A percentile compares a stretch with the other conserved stretches of the same genome.
Evolutionary conservation across 2,113 vertebrate genomes (phyloP).

Genomic region (Xiphophorus hellerii): DNA sequence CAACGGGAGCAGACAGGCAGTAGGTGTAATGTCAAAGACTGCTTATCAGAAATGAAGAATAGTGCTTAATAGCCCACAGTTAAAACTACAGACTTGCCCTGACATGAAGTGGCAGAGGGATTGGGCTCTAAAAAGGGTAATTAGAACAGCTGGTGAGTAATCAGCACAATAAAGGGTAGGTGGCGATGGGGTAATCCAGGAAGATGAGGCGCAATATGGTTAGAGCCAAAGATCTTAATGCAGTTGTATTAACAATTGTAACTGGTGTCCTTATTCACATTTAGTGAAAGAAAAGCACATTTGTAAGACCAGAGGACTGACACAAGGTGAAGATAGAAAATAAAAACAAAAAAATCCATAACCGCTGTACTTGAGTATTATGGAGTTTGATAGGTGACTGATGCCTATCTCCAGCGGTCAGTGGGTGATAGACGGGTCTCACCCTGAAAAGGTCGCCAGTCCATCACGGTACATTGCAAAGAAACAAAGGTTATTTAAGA

Average conservation of each 20-base stretch:
- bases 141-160: conserved; percentile 37
- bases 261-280: not conserved
- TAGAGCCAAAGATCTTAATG: not conserved
- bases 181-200: conserved; percentile 6
- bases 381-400: no score
- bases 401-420: no score
- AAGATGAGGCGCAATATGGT: not conserved
- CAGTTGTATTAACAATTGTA: not conserved
- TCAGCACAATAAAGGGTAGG: conserved; percentile 25
- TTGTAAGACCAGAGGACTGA: not conserved
- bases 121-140: conserved; percentile 21
- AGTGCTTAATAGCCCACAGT: not conserved
- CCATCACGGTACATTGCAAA: no score
- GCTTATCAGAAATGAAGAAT: conserved; percentile 20
- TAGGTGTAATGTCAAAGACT: not conserved
- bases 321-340: not conserved
- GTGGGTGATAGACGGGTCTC: no score
- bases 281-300: not conserved
- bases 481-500: no score
- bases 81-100: conserved; percentile 7
- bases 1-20: not conserved
- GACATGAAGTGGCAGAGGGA: conserved; percentile 14
- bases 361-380: no score
- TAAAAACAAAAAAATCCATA: no score
- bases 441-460: no score